Base-by-base conservation (phyloP, 2,888 invertebrate species). In the Clanis bilineata region DNA sequence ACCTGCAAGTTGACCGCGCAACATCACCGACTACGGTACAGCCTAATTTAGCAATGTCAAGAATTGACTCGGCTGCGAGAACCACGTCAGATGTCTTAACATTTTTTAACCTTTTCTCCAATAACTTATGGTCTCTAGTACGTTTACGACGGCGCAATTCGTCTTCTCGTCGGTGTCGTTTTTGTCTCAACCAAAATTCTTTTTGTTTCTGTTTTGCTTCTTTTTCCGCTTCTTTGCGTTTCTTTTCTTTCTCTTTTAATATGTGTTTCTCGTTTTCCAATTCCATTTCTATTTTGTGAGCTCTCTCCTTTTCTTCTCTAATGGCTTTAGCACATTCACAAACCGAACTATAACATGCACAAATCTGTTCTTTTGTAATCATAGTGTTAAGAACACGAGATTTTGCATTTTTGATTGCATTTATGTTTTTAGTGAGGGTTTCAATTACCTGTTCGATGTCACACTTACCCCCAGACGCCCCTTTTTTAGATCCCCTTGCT, bases 31-130 rank as follows among this genome's bases (percentile, higher is more conserved):
- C 56, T 7, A 62, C 59, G 0, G 45, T 58, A 59, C 61, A 54
- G 25, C 65, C 60, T 22, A 70, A 61, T 59, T 69, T 64, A 59
- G 62, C 54, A 4, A 67, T 58, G 51, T 70, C 67, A 21, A 67
- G 28, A 15, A 61, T 6, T 23, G 79, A 73, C 60, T 79, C 77
- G 6, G 71, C 63, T 1, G 68, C 47, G 21, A 75, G 62, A 4
- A 62, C 10, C 3, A 58, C 3, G 41, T 74, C 74, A 60, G 63
- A 43, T 3, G 66, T 56, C 7, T 68, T 59, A 59, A 66, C 72
- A 38, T 44, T 56, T 57, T 65, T 32, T 63, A 58, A 2, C 69
- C 59, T 60, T 64, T 67, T 39, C 61, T 62, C 18, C 69, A 65
- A 58, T 68, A 62, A 56, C 47, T 23, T 54, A 51, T 65, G 9